Percentiles rank a stretch among this genome's conserved stretches.
Conservation (phyloP, 2,113 vertebrate genomes). For the Riparia riparia region DNA sequence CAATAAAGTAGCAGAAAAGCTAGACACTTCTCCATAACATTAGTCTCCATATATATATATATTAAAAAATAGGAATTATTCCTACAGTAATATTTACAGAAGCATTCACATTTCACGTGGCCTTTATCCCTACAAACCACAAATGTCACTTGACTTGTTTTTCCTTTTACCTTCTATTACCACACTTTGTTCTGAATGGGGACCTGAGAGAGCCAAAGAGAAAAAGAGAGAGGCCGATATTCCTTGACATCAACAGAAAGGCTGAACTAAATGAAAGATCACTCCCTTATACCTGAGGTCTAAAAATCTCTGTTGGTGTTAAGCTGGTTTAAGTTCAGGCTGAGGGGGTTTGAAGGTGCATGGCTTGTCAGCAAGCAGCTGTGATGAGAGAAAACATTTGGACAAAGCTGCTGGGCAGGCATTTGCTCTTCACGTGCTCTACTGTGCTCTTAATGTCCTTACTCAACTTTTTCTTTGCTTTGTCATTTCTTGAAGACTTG, state of each 20-base stretch:
- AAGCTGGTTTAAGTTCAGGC: background rate
- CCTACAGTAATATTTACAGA: background rate
- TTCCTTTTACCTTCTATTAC: background rate
- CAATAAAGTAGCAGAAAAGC: background rate
- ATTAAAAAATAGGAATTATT: background rate
- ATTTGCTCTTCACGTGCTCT: accelerated
- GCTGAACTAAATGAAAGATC: accelerated
- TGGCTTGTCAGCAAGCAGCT: background rate
- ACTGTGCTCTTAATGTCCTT: background rate
- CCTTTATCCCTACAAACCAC: background rate
- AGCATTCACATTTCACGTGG: background rate
- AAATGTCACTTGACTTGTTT: background rate
- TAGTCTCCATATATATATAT: background rate
- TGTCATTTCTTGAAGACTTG: background rate
- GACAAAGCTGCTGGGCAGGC: accelerated
- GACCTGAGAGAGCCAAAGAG: background rate
- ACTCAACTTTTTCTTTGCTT: background rate
- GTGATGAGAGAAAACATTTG: accelerated
- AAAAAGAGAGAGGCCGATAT: background rate
- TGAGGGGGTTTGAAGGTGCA: accelerated
- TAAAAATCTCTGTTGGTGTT: background rate
- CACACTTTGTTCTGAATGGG: background rate
- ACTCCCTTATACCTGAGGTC: background rate
- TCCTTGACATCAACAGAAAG: background rate
- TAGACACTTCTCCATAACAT: background rate